Base-by-base conservation (phyloP, 2,113 vertebrate genomes). In the Cyrtonyx montezumae region DNA sequence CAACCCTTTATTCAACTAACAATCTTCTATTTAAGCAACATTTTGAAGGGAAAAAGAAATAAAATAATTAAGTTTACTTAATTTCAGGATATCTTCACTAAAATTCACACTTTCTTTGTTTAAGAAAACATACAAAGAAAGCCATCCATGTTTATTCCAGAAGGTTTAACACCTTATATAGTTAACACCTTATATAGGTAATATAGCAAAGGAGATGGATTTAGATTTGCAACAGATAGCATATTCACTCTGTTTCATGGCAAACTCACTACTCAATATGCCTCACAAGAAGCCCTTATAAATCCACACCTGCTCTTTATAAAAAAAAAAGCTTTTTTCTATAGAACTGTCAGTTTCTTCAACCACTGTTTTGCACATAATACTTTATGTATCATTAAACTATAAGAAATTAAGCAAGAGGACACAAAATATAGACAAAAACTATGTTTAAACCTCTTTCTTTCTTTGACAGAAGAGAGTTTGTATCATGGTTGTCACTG, bases 171-270 rank as follows among this genome's bases (percentile, higher is more conserved):
- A 68, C 32, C 46, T 79, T n/a, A n/a, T n/a, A n/a, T n/a, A n/a
- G n/a, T n/a, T n/a, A n/a, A n/a, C n/a, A n/a, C n/a, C n/a, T n/a
- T n/a, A n/a, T n/a, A n/a, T n/a, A n/a, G n/a, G 7, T 2, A 69
- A 9, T 0, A 46, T 68, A 71, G 14, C 20, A 43, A 22, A 77
- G 10, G 28, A 43, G 36, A 51, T 8, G 13, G 16, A 4, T 62
- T 75, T 9, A 32, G 23, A 25, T 6, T 23, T 20, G 59, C 56
- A 46, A 28, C 5, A 2, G 1, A 14, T 13, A 7, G 11, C 0
- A 5, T 11, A 36, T n/a, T 78, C 1, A 1, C 10, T 76, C 13
- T 20, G 63, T 7, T 21, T 48, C 32, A 23, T 46, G 43, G 42
- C 1, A 55, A 90, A 65, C 40, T 46, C 67, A 62, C 20, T 18